These are phyloP conservation scores for Myiotriccus ornatus DNA, from an alignment of 2,797 vertebrate species.

Conservation along the genomic window DNA sequence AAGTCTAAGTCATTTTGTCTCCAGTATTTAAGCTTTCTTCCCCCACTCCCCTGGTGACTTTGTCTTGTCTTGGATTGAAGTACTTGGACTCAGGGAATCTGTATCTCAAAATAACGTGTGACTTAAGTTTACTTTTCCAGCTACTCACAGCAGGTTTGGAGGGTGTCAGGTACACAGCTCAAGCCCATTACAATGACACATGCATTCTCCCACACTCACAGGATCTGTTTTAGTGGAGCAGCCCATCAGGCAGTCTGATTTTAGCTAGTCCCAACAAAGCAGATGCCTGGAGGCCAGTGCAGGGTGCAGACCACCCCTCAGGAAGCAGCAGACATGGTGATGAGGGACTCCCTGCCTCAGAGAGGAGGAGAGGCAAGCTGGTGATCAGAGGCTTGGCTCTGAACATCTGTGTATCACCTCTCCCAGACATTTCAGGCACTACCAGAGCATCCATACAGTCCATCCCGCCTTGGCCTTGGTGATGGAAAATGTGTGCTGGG, in stretches of 20 bases:
- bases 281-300: not conserved
- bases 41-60: not conserved
- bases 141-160: not conserved
- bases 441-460: fast-evolving
- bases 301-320: not conserved
- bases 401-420: not conserved
- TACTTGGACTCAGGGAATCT: not conserved
- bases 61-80: not conserved
- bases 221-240: not conserved
- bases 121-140: not conserved
- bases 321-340: not conserved
- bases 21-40: not conserved
- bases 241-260: not conserved
- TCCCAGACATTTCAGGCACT: not conserved
- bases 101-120: not conserved
- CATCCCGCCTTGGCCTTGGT: not conserved
- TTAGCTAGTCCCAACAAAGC: not conserved
- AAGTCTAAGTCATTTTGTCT: not conserved
- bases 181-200: not conserved
- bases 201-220: not conserved
- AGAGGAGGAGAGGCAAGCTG: not conserved
- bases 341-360: not conserved
- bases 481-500: not conserved
- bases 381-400: not conserved
- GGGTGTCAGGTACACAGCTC: not conserved